phyloP scores from a whole-genome alignment of 2,113 vertebrate genomes.

The Oceanodroma tethys region DNA sequence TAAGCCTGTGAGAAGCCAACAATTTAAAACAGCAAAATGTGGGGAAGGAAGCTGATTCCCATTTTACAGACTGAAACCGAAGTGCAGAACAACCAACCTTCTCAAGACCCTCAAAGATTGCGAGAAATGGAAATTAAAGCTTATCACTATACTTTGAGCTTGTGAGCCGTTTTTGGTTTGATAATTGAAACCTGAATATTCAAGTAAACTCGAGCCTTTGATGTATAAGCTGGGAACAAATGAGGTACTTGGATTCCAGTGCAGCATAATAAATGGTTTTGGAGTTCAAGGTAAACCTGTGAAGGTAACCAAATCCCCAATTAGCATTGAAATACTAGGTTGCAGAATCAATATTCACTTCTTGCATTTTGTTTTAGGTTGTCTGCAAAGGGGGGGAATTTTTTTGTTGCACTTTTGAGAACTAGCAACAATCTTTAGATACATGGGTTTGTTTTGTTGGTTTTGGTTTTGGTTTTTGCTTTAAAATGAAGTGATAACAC shows the following conservation, averaged over 20 bases:
- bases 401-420: not conserved
- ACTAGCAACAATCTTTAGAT: not conserved
- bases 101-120: not conserved
- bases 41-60: not conserved
- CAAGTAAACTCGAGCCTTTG: not conserved
- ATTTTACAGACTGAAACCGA: not conserved
- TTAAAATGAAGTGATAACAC: not conserved
- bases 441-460: not conserved
- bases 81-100: not conserved
- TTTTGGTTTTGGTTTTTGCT: not conserved
- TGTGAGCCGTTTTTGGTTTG: not conserved
- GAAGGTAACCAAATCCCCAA: not conserved
- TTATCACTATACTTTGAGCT: rapidly evolving
- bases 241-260: not conserved
- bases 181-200: not conserved
- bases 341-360: not conserved
- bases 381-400: not conserved
- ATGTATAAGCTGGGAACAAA: not conserved
- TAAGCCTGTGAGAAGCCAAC: not conserved
- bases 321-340: not conserved
- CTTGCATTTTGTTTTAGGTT: not conserved
- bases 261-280: not conserved
- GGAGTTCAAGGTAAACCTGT: not conserved
- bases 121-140: not conserved
- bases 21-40: not conserved